Evolutionary conservation across 2,797 vertebrate species (phyloP).

Genomic region (Diplodus sargus): DNA sequence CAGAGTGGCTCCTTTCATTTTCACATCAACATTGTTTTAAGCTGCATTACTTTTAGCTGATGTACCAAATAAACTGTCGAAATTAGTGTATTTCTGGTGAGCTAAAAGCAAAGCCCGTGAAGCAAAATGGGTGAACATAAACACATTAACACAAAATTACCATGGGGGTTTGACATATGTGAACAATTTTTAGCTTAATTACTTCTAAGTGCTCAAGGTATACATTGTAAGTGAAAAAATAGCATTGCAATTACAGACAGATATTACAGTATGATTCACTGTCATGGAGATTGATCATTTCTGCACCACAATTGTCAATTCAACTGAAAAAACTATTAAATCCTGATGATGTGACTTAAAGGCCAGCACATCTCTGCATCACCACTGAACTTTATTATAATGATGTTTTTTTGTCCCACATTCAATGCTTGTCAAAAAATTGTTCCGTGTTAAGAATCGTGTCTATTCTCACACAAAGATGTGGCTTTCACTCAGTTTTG

Average conservation of each 20-base stretch:
- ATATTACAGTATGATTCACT: no score
- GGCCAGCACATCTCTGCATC: no score
- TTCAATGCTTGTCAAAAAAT: no score
- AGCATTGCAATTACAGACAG: no score
- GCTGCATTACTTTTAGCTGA: not conserved
- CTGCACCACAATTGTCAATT: no score
- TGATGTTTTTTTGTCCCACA: no score
- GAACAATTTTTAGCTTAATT: not conserved
- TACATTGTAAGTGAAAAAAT: no score
- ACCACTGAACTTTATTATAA: no score
- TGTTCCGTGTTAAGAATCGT: not conserved
- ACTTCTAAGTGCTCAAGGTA: not conserved
- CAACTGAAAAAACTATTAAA: no score
- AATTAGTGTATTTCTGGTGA: not conserved
- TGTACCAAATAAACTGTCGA: not conserved
- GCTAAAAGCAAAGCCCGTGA: not conserved
- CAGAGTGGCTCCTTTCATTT: not conserved
- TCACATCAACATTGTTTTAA: not conserved
- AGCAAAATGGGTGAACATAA: not conserved
- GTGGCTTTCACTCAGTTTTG: constrained; percentile 10
- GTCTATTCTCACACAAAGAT: not conserved
- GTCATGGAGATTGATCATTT: no score
- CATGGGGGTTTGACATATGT: no score
- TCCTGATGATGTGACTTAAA: no score
- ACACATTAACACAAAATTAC: not conserved